These are phyloP conservation scores for Muricea muricata DNA, from an alignment of 92 coral and sea anemone species.

Conservation along the genomic window DNA sequence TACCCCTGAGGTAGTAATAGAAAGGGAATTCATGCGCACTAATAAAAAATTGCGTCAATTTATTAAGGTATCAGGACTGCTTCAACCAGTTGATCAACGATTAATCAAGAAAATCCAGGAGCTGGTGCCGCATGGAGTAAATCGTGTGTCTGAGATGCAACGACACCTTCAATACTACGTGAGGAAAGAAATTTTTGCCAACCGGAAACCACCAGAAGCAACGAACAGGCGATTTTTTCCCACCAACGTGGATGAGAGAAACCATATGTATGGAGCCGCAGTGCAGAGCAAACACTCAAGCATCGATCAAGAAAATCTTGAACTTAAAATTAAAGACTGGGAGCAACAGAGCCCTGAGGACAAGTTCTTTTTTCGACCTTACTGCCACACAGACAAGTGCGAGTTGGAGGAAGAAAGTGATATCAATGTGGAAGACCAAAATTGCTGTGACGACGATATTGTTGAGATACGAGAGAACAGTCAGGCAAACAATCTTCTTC, in stretches of 20 bases:
- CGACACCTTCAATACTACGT: neutral
- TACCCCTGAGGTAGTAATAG: no score
- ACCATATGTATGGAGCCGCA: constrained; percentile 57
- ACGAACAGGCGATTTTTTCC: constrained; percentile 62
- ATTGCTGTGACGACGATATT: neutral
- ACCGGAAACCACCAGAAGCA: constrained; percentile 41
- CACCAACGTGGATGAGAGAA: constrained; percentile 38
- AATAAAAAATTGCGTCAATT: no score
- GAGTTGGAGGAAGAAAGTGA: neutral
- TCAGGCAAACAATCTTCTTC: neutral
- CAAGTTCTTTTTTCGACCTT: constrained; percentile 50
- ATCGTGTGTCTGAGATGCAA: neutral
- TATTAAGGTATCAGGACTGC: neutral
- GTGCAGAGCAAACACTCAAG: constrained; percentile 51
- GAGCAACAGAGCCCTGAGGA: constrained; percentile 56
- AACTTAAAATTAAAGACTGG: neutral
- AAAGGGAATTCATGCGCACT: no score
- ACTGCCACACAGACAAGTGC: neutral
- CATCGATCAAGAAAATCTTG: constrained; percentile 67
- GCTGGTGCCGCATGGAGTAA: neutral
- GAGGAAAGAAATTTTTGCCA: constrained; percentile 31
- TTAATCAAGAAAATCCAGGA: neutral
- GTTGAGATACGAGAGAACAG: neutral
- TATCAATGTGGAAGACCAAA: neutral
- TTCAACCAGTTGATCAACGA: neutral